Conservation (phyloP, 2,888 invertebrate genomes). For the Dynastes hyllus region DNA sequence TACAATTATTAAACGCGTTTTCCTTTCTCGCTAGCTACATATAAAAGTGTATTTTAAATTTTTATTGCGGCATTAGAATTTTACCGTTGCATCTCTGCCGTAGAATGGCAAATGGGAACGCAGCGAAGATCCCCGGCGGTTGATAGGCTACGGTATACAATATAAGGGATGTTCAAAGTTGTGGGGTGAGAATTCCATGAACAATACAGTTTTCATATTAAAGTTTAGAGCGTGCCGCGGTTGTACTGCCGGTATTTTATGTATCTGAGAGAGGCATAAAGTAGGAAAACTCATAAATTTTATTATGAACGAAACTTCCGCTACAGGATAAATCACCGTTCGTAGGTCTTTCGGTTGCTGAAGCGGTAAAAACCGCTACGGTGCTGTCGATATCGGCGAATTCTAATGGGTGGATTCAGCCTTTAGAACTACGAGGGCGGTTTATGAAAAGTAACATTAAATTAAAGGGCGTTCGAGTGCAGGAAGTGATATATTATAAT, state of each 20-base stretch:
- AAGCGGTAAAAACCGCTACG: slow-evolving; percentile 24
- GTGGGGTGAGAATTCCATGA: slow-evolving; percentile 29
- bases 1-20: slow-evolving; percentile 1
- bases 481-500: neutral
- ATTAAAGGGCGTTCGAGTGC: neutral
- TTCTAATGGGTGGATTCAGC: slow-evolving; percentile 1
- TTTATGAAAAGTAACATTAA: neutral
- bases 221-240: slow-evolving; percentile 42
- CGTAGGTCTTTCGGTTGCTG: slow-evolving; percentile 7
- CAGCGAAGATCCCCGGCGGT: slow-evolving; percentile 11
- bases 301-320: slow-evolving; percentile 46
- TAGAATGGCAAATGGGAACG: neutral
- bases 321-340: slow-evolving; percentile 34
- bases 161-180: neutral
- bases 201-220: slow-evolving; percentile 50
- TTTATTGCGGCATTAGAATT: slow-evolving; percentile 34
- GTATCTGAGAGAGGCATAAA: slow-evolving; percentile 42
- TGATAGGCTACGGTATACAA: neutral
- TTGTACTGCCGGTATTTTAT: slow-evolving; percentile 43
- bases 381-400: slow-evolving; percentile 14
- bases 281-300: slow-evolving; percentile 48
- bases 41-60: slow-evolving; percentile 39
- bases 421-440: neutral
- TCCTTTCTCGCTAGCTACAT: neutral
- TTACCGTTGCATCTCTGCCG: slow-evolving; percentile 13